Evolutionary conservation across 2,797 vertebrate species (phyloP), one percentile per base, ranked within the genome.

Genomic region (Poecilia wingei): DNA sequence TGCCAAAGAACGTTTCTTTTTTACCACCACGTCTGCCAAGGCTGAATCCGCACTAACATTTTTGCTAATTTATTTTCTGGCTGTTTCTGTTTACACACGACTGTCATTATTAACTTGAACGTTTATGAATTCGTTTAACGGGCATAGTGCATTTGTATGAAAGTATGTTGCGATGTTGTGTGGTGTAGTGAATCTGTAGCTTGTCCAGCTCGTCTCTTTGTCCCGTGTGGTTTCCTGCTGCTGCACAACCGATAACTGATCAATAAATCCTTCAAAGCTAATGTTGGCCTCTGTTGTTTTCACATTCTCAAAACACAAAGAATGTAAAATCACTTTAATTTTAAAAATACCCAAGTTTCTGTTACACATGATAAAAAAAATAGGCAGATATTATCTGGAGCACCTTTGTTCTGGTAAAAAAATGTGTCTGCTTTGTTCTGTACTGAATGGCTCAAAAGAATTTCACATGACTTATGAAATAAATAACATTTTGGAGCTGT

Each of bases 1-100:
- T 80, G 90, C 93, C 94, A 93, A 94, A 94, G 88, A 92, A 55
- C 72, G 75, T 82, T 84, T 79, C 75, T 88, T 91, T 82, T 71
- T 84, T 77, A 72, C 85, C 86, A 83, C 36, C 77, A 72, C 22
- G 3, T 83, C 61, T 77, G 83, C 82, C 81, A 84, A 45, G 45
- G 46, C 75, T 84, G 82, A 76, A 82, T 80, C 41, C 55, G 31
- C 68, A 20, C 47, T 76, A 47, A 75, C 49, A 36, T 12, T 74
- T 79, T 78, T 64, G 47, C 79, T 83, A 7, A 2, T 41, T 39
- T 66, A 64, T 47, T 31, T 39, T 74, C 39, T 72, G 69, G 71
- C 0, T 51, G 28, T 81, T 78, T 86, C 59, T 78, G 83, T 91
- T 87, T 87, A 84, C 79, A 80, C 45, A 49, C 13, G 39, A n/a